These are phyloP conservation scores for Montipora capricornis DNA, from an alignment of 64 coral and sea anemone species.

Conservation along the genomic window DNA sequence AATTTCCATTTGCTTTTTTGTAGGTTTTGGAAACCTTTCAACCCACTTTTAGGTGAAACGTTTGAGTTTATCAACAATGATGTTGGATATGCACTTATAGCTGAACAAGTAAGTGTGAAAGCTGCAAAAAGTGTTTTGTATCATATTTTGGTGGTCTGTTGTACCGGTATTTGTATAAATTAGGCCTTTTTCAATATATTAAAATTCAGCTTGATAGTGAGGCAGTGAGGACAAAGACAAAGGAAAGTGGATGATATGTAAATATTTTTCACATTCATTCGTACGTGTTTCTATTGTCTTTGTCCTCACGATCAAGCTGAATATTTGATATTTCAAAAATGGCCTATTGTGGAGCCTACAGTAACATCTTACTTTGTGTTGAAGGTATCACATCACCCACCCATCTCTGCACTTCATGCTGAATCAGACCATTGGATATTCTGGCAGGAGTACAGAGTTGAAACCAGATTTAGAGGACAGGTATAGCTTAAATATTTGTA, in stretches of 20 bases:
- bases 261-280: no score
- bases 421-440: conserved; percentile 98
- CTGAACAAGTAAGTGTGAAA: conserved; percentile 77
- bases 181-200: no score
- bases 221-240: no score
- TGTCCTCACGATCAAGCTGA: no score
- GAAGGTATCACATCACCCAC: conserved; percentile 98
- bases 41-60: conserved; percentile 97
- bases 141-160: no score
- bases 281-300: no score
- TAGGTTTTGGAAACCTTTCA: conserved; percentile 99
- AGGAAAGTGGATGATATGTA: no score
- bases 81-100: conserved; percentile 86
- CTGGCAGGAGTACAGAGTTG: conserved; percentile 97
- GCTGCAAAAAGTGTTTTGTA: not conserved
- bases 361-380: not conserved
- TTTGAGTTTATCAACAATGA: conserved; percentile 98
- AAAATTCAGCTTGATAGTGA: no score
- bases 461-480: conserved; percentile 99
- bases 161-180: no score
- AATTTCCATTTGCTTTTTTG: not conserved
- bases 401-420: conserved; percentile 97
- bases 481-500: not conserved
- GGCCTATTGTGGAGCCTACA: no score
- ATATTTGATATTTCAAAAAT: no score